Evolutionary conservation across 2,113 vertebrate species (phyloP), one percentile per base, ranked within the genome.

Genomic region (Sylvia atricapilla): DNA sequence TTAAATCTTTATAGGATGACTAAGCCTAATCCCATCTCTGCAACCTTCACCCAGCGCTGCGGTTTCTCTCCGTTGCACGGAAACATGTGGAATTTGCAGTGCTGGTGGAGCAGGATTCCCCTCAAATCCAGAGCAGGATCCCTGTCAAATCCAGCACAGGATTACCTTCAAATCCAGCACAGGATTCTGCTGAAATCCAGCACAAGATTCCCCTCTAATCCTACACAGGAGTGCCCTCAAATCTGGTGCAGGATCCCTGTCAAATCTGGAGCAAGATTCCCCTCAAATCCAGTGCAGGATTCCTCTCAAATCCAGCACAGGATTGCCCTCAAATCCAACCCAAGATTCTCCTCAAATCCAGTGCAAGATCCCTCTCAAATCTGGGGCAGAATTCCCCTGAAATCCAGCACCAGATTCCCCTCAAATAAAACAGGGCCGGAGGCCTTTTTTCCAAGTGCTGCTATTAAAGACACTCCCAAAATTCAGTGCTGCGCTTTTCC

Each of bases 241-340:
- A 68, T 47, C n/a, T 3, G 9, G 6, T 0, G 0, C 22, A 33
- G 0, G 12, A 33, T 55, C 27, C 2, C 12, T 0, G 10, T 49
- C 6, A 37, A 62, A 62, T 25, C 17, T 16, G 55, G 4, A 1
- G 1, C 9, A 28, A 1, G 6, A n/a, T 64, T 39, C 3, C 5
- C 0, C 15, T 66, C 25, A 70, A 60, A 50, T 50, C 31, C 5
- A 13, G 10, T 1, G 5, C 46, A 63, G 1, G 47, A 28, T 52
- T 81, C 4, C 8, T 0, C 17, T 56, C 13, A 39, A 58, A 58
- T 39, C 52, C 27, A 49, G 13, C 2, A 4, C 18, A 41, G 0
- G 13, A 22, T 59, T 43, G 5, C 8, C 4, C 11, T 63, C 47
- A 53, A 27, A 91, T 46, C 11, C 9, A 33, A 11, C 1, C 1